A percentile compares a stretch with the other conserved stretches of the same genome.
phyloP scores from a whole-genome alignment of 1,140 invertebrate genomes.

The Zaprionus tsacasi region DNA sequence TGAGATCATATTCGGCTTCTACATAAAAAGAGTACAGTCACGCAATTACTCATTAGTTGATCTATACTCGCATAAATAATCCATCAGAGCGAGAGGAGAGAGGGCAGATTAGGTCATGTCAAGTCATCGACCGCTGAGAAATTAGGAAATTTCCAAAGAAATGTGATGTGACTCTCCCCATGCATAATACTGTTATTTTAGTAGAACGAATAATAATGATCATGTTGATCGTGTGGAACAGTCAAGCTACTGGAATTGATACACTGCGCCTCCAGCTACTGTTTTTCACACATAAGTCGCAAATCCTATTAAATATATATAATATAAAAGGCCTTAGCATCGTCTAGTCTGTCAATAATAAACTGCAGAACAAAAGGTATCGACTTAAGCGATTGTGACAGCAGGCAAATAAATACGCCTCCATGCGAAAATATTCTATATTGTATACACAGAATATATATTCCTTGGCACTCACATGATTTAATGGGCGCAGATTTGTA shows the following conservation, averaged over 20 bases:
- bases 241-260: not conserved
- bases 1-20: constrained; percentile 30
- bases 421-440: constrained; percentile 38
- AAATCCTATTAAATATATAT: constrained; percentile 29
- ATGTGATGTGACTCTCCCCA: not conserved
- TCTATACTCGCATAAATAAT: constrained; percentile 27
- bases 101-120: constrained; percentile 10
- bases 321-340: not conserved
- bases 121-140: constrained; percentile 6
- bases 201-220: not conserved
- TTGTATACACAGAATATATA: not conserved
- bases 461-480: constrained; percentile 53
- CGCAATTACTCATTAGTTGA: constrained; percentile 33
- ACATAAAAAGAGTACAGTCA: constrained; percentile 23
- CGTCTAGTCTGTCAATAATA: constrained; percentile 31
- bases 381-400: constrained; percentile 33
- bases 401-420: constrained; percentile 32
- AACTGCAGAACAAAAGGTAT: constrained; percentile 34
- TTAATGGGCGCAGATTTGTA: constrained; percentile 46
- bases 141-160: constrained; percentile 13
- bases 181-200: not conserved
- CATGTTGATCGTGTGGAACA: not conserved
- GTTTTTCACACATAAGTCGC: not conserved
- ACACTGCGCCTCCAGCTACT: constrained; percentile 10
- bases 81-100: not conserved